Base-by-base conservation (phyloP, 1,140 invertebrate genomes). In the Drosophila tristis region DNA sequence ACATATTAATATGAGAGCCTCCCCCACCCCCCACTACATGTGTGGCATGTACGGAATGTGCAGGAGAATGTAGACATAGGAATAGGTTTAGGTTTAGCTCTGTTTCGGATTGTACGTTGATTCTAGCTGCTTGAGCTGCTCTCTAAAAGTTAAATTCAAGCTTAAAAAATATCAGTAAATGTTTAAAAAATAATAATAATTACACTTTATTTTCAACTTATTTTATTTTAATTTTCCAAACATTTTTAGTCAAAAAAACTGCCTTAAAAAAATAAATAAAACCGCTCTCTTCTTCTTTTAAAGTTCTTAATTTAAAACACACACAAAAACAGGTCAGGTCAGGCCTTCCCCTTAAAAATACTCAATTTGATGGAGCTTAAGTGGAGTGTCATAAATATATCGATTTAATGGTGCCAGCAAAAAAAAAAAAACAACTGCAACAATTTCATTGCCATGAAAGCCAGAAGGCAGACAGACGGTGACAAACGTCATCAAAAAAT, bases 401-500 rank as follows among this genome's bases (percentile, higher is more conserved):
- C 58, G 56, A 73, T 55, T 73, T 74, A 73, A 74, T 74, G 57
- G 39, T 43, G 44, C 31, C 20, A 20, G 20, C 20, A 20, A 20
- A 20, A 20, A 20, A 20, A 20, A 20, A 54, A 35, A 11, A 35
- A 35, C 8, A 9, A 29, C 26, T 29, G 31, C 3, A 11, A 35
- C 20, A 39, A 39, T 67, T 56, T 74, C 58, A 74, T 56, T 60
- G 60, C 78, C 76, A 59, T 42, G 39, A 60, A 51, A 72, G 59
- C 68, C 66, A 51, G 39, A 76, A 73, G n/a, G 25, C 31, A 49
- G 49, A 35, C 49, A 16, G 31, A 25, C 16, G 70, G 73, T 84
- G 80, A 84, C 80, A 84, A 84, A 84, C 80, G 77, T 84, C 80
- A 85, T 84, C 80, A 84, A 84, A 84, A 70, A 85, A 61, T 84